Base-by-base conservation (phyloP, 2,888 invertebrate species). In the Chelonus formosanus region DNA sequence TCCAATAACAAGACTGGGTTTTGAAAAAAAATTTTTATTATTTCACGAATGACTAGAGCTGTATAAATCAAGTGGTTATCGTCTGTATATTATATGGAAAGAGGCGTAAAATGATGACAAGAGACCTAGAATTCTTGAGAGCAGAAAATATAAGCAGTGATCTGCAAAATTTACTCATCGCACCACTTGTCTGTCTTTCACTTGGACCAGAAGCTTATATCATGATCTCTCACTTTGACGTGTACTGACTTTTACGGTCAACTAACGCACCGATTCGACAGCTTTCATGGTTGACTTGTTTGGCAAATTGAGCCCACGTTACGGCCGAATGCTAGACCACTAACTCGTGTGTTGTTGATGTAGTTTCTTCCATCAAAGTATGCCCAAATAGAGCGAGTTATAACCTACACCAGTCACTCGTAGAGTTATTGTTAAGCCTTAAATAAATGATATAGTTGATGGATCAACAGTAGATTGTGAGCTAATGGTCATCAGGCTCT, bases 241-340 rank as follows among this genome's bases (percentile, higher is more conserved):
- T 36, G 40, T 40, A 48, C 10, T 34, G 34, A 10, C 35, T 36
- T 50, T 40, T 59, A 59, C 36, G 40, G 50, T 31, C 6, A 35
- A 44, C 43, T 6, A 20, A 48, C 35, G 47, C 35, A 58, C 8
- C 58, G 58, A 45, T 47, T 45, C 34, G 40, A 56, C 48, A 65
- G 55, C 54, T 55, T 65, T 60, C 60, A 65, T 59, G 65, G 55
- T 65, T 47, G 60, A 65, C 54, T 65, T 45, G 44, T 44, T n/a
- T 32, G 10, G 47, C 55, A 65, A 65, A 65, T 65, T 47, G 55
- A 60, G 40, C 54, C 48, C 55, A 55, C 47, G 65, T 65, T 60
- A 60, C 60, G 60, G 40, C 65, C 44, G 47, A 65, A 53, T 54
- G 43, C 52, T 60, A 47, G 60, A 60, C 50, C 59, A 50, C 54